Evolutionary conservation across 2,888 invertebrate genomes (phyloP).

Genomic region (Rhogogaster chlorosoma): DNA sequence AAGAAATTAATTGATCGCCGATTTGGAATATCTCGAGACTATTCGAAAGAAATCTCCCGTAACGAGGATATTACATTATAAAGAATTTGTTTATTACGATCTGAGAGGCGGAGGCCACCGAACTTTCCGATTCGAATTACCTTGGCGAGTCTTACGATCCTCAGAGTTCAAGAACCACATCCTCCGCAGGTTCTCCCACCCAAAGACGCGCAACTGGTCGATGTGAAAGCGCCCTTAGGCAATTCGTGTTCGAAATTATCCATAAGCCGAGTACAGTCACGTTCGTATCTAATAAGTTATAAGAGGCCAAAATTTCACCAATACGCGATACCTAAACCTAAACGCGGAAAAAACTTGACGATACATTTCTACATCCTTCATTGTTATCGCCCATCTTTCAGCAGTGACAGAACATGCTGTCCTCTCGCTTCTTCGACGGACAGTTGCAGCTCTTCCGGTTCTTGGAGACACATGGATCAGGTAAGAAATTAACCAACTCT

Average conservation of each 20-base stretch:
- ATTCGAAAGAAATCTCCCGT: neutral
- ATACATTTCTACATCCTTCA: neutral
- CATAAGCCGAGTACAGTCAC: constrained; percentile 44
- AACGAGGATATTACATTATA: neutral
- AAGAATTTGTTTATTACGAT: constrained; percentile 15
- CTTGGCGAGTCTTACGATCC: constrained; percentile 35
- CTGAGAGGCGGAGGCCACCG: constrained; percentile 25
- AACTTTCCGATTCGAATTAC: constrained; percentile 44
- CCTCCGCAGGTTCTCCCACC: constrained; percentile 36
- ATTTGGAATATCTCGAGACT: neutral
- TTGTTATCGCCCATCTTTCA: neutral
- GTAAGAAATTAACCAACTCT: constrained; percentile 61
- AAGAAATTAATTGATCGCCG: neutral
- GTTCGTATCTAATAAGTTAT: constrained; percentile 29
- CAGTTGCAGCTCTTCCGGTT: constrained; percentile 72
- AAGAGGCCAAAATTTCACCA: neutral
- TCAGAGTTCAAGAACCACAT: constrained; percentile 44
- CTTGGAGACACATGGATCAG: constrained; percentile 73
- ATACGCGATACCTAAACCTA: neutral
- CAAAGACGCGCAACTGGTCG: constrained; percentile 39
- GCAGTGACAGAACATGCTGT: constrained; percentile 69
- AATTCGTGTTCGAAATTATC: constrained; percentile 48
- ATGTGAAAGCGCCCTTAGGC: constrained; percentile 51
- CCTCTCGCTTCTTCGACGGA: constrained; percentile 72
- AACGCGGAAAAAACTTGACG: neutral